Evolutionary conservation across 2,113 vertebrate genomes (phyloP), one percentile per base, ranked within the genome.

Genomic region (Neogobius melanostomus): DNA sequence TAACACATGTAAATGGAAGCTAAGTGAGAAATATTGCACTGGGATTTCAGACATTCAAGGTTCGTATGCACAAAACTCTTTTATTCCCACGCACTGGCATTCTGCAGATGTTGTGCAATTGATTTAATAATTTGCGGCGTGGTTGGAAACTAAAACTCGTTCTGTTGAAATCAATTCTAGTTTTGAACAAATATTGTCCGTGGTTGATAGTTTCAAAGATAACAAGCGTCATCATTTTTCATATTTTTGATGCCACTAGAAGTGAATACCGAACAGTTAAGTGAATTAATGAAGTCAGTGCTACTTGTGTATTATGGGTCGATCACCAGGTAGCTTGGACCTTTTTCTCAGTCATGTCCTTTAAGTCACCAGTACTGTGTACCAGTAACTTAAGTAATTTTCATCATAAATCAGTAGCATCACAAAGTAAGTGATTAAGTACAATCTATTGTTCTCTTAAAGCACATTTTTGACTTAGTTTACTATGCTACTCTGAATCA

Each of bases 101-200:
- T 84, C 66, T 68, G 8, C 64, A 54, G 57, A 69, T 71, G 43
- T 68, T 70, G 77, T 73, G 2, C 15, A 14, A 61, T 61, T n/a
- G 59, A 61, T 61, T 61, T 44, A n/a, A 45, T 61, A 7, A 61
- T 44, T 44, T 14, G 56, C 42, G 10, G 56, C 7, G 57, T 4
- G 2, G 36, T n/a, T 45, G 9, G 28, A 42, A 60, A n/a, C 36
- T 11, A 43, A 61, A 45, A 16, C 5, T 6, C 1, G 36, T 14
- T 44, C 7, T 61, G 10, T 45, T n/a, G 14, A 44, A 45, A 44
- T 15, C 44, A 61, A 61, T 12, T 1, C 42, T 44, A 10, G 12
- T 57, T 36, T 42, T 14, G 4, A 57, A 57, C 54, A 36, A 21
- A 21, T 17, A 17, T 17, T 54, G 52, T 0, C 52, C 15, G 9